Evolutionary conservation across 2,888 invertebrate genomes (phyloP).

Genomic region (Tineola bisselliella): DNA sequence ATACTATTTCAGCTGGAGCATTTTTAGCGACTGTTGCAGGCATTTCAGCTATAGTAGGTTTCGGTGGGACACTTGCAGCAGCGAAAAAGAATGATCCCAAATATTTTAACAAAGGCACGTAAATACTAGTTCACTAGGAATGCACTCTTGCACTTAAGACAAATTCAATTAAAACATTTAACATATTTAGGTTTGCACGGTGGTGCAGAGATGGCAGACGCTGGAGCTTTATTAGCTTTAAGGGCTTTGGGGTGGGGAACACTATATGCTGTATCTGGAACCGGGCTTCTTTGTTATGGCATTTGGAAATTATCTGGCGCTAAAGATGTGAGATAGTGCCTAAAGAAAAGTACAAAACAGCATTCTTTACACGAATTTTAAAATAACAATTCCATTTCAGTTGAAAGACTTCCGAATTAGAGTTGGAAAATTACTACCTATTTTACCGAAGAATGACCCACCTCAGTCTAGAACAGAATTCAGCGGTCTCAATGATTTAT

Average conservation of each 20-base stretch:
- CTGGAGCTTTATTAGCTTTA: slow-evolving; percentile 81
- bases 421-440: slow-evolving; percentile 81
- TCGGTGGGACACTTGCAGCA: slow-evolving; percentile 79
- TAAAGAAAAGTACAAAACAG: neutral
- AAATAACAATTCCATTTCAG: slow-evolving; percentile 49
- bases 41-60: slow-evolving; percentile 82
- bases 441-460: slow-evolving; percentile 79
- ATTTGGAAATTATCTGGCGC: slow-evolving; percentile 92
- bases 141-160: too few species aligned
- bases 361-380: neutral
- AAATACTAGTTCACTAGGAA: too few species aligned
- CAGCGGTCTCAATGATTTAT: slow-evolving; percentile 81
- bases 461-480: slow-evolving; percentile 89
- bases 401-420: slow-evolving; percentile 83
- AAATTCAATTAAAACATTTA: neutral
- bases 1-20: slow-evolving; percentile 67
- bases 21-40: slow-evolving; percentile 80
- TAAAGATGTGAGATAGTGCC: slow-evolving; percentile 70
- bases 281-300: slow-evolving; percentile 80
- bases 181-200: slow-evolving; percentile 61
- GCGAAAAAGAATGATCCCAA: slow-evolving; percentile 83
- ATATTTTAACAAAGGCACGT: slow-evolving; percentile 75
- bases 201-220: slow-evolving; percentile 73
- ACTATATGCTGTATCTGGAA: slow-evolving; percentile 86
- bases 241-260: slow-evolving; percentile 91